Conservation (phyloP, 2,113 vertebrate genomes). For the Collichthys lucidus region DNA sequence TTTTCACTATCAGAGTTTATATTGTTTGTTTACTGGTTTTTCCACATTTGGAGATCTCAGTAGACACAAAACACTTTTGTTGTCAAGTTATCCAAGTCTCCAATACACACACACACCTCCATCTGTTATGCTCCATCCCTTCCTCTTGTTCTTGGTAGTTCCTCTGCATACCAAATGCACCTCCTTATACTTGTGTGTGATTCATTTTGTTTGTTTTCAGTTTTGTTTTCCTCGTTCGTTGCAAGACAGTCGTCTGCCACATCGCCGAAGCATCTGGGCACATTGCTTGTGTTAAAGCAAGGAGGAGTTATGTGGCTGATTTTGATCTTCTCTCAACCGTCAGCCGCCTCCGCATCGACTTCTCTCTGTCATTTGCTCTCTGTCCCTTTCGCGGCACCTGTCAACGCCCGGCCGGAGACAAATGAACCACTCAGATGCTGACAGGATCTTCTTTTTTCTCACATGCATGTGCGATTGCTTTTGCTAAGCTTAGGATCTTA, state of each 20-base stretch:
- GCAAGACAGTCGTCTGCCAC: conserved; percentile 38
- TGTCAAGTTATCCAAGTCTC: not conserved
- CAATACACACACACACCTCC: not conserved
- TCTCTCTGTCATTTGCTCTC: conserved; percentile 40
- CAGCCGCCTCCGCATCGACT: conserved; percentile 34
- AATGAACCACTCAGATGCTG: conserved; percentile 39
- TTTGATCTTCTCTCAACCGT: conserved; percentile 55
- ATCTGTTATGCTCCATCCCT: conserved; percentile 16
- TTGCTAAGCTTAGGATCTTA: not conserved
- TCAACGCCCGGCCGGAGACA: conserved; percentile 34
- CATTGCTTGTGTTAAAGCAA: conserved; percentile 26
- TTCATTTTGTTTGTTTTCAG: conserved; percentile 42
- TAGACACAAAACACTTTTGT: conserved; percentile 20
- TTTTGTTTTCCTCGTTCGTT: conserved; percentile 10
- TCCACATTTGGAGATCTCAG: conserved; percentile 39
- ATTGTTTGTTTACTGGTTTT: conserved; percentile 34
- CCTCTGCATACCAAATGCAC: conserved; percentile 25
- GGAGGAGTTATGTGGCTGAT: conserved; percentile 48
- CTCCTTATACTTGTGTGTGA: conserved; percentile 30
- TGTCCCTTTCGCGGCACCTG: conserved; percentile 41
- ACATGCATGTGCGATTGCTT: not conserved
- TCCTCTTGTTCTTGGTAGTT: conserved; percentile 43
- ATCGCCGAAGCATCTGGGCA: conserved; percentile 36
- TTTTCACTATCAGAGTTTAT: conserved; percentile 21
- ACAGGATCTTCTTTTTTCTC: conserved; percentile 27